These are phyloP conservation scores for Hepsetus odoe DNA, from an alignment of 2,113 vertebrate species.

Conservation along the genomic window DNA sequence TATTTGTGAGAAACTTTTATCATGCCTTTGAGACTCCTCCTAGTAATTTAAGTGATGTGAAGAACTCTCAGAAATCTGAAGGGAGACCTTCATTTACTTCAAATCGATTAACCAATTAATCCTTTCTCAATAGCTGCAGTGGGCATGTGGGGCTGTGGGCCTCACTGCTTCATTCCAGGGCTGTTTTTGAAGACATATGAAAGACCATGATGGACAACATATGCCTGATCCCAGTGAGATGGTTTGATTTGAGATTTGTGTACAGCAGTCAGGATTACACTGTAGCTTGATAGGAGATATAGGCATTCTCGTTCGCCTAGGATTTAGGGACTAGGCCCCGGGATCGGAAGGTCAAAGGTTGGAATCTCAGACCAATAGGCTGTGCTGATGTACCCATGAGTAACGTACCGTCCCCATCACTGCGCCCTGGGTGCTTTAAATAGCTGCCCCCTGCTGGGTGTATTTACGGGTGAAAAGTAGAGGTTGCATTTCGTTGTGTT, in stretches of 20 bases:
- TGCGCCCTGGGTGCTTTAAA: too few species aligned
- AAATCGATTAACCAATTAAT: not conserved
- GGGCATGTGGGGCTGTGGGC: not conserved
- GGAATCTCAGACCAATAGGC: too few species aligned
- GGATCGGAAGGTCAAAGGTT: too few species aligned
- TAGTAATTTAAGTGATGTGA: not conserved
- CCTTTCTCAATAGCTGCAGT: not conserved
- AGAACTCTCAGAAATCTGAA: not conserved
- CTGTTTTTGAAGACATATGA: conserved; percentile 2
- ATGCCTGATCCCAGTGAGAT: conserved; percentile 6
- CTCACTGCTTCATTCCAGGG: not conserved
- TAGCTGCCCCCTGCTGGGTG: too few species aligned
- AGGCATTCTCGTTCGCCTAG: too few species aligned
- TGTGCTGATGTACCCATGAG: too few species aligned
- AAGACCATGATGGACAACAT: conserved; percentile 33
- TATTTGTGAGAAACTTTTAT: not conserved
- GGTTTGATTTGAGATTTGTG: conserved; percentile 36
- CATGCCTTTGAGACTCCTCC: not conserved
- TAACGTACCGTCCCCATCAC: too few species aligned
- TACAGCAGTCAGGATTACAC: not conserved
- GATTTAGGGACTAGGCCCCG: too few species aligned
- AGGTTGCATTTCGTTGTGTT: too few species aligned
- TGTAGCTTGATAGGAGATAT: too few species aligned
- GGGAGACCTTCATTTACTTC: not conserved
- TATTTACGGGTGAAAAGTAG: too few species aligned